phyloP scores from a whole-genome alignment of 1,140 invertebrate species.

The Acromyrmex heyeri region DNA sequence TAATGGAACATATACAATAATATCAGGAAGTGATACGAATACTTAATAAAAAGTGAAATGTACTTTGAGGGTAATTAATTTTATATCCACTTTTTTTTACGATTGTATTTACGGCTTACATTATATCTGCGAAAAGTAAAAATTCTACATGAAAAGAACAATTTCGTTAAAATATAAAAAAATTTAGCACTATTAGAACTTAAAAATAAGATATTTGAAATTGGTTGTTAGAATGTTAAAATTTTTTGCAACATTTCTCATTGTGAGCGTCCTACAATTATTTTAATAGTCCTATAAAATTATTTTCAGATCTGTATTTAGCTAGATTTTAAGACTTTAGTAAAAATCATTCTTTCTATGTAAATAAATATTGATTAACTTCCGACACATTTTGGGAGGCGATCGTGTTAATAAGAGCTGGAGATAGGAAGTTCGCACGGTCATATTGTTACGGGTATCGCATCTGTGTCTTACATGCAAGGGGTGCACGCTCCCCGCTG shows the following conservation, averaged over 20 bases:
- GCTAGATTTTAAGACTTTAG: too few relatives aligned
- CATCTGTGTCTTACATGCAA: constrained; percentile 49
- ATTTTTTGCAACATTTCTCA: too few relatives aligned
- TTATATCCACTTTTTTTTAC: background rate
- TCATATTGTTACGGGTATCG: constrained; percentile 66
- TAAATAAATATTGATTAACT: constrained; percentile 12
- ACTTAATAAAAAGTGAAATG: background rate
- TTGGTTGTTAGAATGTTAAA: too few relatives aligned
- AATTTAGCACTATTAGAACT: too few relatives aligned
- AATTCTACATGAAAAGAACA: background rate
- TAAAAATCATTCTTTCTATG: too few relatives aligned
- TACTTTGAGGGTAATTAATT: background rate
- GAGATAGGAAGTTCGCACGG: constrained; percentile 48
- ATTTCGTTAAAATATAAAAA: too few relatives aligned
- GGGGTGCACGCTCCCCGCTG: constrained; percentile 36
- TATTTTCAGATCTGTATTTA: too few relatives aligned
- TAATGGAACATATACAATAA: constrained; percentile 5
- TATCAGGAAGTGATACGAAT: background rate
- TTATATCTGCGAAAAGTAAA: background rate
- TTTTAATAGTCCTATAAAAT: too few relatives aligned
- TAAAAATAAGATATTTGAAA: too few relatives aligned
- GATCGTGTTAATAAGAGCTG: constrained; percentile 49
- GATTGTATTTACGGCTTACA: background rate
- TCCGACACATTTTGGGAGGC: background rate
- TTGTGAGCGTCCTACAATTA: too few relatives aligned